Conservation (phyloP, 2,797 vertebrate species). For the Trichosurus vulpecula region DNA sequence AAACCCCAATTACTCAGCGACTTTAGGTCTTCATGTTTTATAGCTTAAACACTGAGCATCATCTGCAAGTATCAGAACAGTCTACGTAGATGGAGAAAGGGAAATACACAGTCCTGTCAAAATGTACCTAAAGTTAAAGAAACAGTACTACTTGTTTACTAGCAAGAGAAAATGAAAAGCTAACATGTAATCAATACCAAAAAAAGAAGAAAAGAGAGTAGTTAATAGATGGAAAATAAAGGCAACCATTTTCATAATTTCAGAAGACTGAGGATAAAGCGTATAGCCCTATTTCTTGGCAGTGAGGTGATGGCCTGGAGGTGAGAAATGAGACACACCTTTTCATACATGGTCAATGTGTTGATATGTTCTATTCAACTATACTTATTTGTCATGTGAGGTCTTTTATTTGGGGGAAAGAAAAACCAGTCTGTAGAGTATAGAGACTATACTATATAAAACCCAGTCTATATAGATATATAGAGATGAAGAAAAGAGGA, state of each 20-base stretch:
- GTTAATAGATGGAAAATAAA: not conserved
- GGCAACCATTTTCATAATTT: not conserved
- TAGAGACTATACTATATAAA: no score
- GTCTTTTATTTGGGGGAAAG: not conserved
- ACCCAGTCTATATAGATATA: not conserved
- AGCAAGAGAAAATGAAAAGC: slow-evolving; percentile 35
- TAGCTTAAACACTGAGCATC: not conserved
- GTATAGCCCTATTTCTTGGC: not conserved
- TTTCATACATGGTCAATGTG: not conserved
- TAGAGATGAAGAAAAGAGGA: not conserved
- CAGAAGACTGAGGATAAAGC: not conserved
- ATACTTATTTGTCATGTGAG: not conserved
- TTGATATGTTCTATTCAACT: not conserved
- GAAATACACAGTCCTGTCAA: not conserved
- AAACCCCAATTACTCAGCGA: not conserved
- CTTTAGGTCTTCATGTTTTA: not conserved
- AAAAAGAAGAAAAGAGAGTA: not conserved
- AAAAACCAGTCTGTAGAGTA: not conserved
- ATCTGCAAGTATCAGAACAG: not conserved
- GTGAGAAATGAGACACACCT: not conserved
- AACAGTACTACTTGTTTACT: slow-evolving; percentile 43
- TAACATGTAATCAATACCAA: not conserved
- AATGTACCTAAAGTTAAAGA: slow-evolving; percentile 26
- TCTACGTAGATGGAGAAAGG: not conserved
- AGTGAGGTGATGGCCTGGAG: not conserved